Evolutionary conservation across 37 sponge, comb jelly and placozoan species (phyloP).

Genomic region (Tethya wilhelma): DNA sequence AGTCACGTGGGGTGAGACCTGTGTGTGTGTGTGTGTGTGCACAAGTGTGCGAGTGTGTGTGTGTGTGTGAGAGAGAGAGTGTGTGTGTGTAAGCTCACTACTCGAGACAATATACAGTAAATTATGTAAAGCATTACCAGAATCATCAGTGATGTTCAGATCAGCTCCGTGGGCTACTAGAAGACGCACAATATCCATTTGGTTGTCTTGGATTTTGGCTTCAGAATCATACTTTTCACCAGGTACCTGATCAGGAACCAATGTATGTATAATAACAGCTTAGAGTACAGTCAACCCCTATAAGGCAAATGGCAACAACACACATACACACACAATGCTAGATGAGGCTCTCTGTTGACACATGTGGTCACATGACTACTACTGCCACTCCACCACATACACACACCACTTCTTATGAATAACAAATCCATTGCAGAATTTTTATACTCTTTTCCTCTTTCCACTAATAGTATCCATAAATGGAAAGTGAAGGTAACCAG

Average conservation of each 20-base stretch:
- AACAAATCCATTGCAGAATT: too few species aligned
- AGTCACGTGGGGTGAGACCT: constrained; percentile 37
- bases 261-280: too few species aligned
- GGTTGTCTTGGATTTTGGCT: constrained; percentile 28
- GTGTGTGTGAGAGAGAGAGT: background rate
- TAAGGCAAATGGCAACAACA: too few species aligned
- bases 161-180: constrained; percentile 50
- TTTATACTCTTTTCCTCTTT: too few species aligned
- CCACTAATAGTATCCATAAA: too few species aligned
- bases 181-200: constrained; percentile 52
- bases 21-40: background rate
- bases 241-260: constrained; percentile 13
- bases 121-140: constrained; percentile 10
- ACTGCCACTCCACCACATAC: too few species aligned
- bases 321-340: too few species aligned
- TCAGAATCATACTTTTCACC: background rate
- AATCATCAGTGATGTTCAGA: constrained; percentile 21
- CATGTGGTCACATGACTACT: too few species aligned
- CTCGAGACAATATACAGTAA: background rate
- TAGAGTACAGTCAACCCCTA: too few species aligned
- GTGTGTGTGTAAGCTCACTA: background rate
- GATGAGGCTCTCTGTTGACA: too few species aligned
- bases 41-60: background rate
- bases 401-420: too few species aligned
- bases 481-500: too few species aligned